Base-by-base conservation (phyloP, 2,888 invertebrate genomes). In the Aplocera efformata region DNA sequence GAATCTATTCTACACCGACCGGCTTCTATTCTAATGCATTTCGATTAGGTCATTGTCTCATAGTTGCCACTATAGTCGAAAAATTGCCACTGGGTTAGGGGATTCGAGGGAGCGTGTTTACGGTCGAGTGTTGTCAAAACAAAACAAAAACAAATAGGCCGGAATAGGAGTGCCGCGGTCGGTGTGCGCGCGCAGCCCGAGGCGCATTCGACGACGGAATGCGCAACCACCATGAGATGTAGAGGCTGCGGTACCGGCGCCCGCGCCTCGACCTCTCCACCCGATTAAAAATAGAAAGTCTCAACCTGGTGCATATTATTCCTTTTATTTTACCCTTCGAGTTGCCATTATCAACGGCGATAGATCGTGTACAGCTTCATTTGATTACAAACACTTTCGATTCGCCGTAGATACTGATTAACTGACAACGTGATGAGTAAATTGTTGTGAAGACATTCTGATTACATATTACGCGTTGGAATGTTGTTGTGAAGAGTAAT, bases 241-340 rank as follows among this genome's bases (percentile, higher is more conserved):
- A 33, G 63, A 65, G 68, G 82, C 82, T 81, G 83, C 84, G 79
- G 80, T 35, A 43, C 43, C 40, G 72, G 79, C 82, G 67, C 68
- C 63, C 60, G 72, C 73, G 68, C 68, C 72, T 32, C 78, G 74
- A 77, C 84, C 83, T 81, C 76, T 75, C 78, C 76, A 67, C 77
- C 74, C 72, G 75, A 76, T 75, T 80, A 84, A 85, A 86, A 88
- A 88, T 88, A 88, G 88, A 88, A 88, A 88, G 88, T 79, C 69
- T 64, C 63, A 80, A 80, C 76, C 76, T 63, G 74, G 67, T 69
- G 71, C 74, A 72, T 67, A 56, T 35, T 53, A 73, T 67, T 79
- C 79, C 79, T 80, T 82, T 82, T 79, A 77, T 81, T 83, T 78
- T 82, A 79, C 79, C 77, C 84, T 80, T 71, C 54, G 60, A 61